Base-by-base conservation (phyloP, 2,113 vertebrate genomes). In the Nyctibius bracteatus region DNA sequence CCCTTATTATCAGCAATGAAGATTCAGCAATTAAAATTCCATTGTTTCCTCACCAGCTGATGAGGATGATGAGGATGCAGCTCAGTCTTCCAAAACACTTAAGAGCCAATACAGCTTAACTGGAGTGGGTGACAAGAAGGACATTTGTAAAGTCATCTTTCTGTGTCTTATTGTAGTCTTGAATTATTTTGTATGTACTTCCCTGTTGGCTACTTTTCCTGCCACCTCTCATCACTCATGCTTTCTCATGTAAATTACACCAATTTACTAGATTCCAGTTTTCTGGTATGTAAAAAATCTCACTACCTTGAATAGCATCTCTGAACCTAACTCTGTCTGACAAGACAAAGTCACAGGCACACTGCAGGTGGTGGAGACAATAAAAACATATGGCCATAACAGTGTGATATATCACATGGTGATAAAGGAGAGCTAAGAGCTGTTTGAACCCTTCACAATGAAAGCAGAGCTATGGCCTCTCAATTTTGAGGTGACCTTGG, bases 321-420 rank as follows among this genome's bases (percentile, higher is more conserved):
- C 89, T 81, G 54, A 91, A 68, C 33, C 70, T 83, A 65, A 81
- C 31, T 80, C 54, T 44, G 3, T 54, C 35, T 55, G 66, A 84
- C 6, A 7, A 65, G 49, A 46, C 35, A 57, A 51, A 46, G 37
- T 86, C 30, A 27, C 13, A 39, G 58, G 54, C 28, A 88, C 10
- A 39, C 8, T 31, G 19, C 0, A 0, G 1, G 0, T 82, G 47
- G 30, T 46, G 23, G 25, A 78, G 17, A 86, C 27, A 73, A 82
- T 52, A 73, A 86, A 94, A 86, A 72, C 27, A 86, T 52, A 55
- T 44, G 33, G 58, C 44, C 37, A 27, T 41, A 73, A 44, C 8
- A 5, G 39, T 39, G 31, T 63, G 81, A 86, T 68, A 33, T 14
- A 73, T 52, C 33, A 52, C 10, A 15, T 16, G 14, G 49, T 57